A percentile compares a stretch with the other conserved stretches of the same genome.
phyloP scores from a whole-genome alignment of 2,797 vertebrate genomes.

The Falco columbarius region DNA sequence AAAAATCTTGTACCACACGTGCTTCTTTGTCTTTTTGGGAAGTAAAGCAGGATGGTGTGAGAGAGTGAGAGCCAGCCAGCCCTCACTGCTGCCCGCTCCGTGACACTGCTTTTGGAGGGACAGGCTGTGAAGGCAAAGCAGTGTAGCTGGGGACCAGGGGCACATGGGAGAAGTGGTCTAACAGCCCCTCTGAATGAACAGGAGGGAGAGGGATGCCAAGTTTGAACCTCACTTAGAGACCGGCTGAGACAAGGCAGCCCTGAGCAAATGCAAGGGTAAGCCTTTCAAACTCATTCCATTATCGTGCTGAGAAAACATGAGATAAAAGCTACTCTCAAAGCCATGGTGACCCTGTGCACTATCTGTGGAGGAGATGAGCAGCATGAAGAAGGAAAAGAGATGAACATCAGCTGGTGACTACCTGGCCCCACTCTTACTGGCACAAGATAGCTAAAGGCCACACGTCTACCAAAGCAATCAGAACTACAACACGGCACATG shows the following conservation, averaged over 20 bases:
- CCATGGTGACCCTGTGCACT: rapidly evolving
- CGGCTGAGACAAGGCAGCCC: neutral
- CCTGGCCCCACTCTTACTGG: neutral
- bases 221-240: neutral
- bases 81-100: neutral
- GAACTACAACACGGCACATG: neutral
- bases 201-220: neutral
- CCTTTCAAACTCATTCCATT: neutral
- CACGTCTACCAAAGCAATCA: neutral
- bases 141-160: rapidly evolving
- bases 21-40: neutral
- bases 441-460: neutral
- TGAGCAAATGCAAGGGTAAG: neutral
- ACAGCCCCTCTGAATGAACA: neutral
- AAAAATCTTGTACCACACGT: neutral
- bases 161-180: rapidly evolving
- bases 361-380: neutral
- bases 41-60: neutral
- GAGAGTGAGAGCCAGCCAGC: neutral
- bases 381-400: neutral
- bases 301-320: neutral
- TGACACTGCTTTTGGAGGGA: neutral
- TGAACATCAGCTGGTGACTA: neutral
- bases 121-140: neutral
- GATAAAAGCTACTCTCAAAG: neutral